Percentiles rank a stretch among this genome's conserved stretches.
phyloP scores from a whole-genome alignment of 1,140 invertebrate genomes.

The Brachionus calyciflorus region DNA sequence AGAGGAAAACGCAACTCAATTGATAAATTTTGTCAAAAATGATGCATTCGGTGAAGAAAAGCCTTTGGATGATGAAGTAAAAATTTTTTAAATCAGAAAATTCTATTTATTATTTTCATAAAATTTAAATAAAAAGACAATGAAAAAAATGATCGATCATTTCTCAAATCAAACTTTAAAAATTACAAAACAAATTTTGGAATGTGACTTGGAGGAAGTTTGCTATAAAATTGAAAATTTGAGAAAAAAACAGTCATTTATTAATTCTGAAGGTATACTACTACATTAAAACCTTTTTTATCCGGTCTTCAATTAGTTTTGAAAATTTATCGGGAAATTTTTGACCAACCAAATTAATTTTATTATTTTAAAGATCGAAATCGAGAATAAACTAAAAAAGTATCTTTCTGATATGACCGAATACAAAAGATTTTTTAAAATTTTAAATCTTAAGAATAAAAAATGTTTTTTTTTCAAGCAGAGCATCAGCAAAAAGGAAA shows the following conservation, averaged over 20 bases:
- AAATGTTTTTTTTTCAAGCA: not conserved
- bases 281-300: too few relatives aligned
- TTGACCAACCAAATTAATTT: too few relatives aligned
- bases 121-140: not conserved
- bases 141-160: not conserved
- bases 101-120: not conserved
- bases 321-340: too few relatives aligned
- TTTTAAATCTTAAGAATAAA: too few relatives aligned
- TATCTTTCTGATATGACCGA: too few relatives aligned
- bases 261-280: not conserved
- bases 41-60: not conserved
- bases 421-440: too few relatives aligned
- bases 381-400: too few relatives aligned
- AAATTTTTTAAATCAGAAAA: not conserved
- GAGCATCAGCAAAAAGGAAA: not conserved
- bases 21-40: constrained; percentile 22
- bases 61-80: constrained; percentile 25
- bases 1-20: not conserved
- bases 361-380: too few relatives aligned
- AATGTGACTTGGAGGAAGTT: constrained; percentile 10
- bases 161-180: not conserved
- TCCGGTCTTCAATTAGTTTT: too few relatives aligned
- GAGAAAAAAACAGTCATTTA: not conserved
- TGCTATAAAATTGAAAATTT: not conserved
- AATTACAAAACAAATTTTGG: not conserved